Base-by-base conservation (phyloP, 2,888 invertebrate species). In the Pycnomerus fuliginosus region DNA sequence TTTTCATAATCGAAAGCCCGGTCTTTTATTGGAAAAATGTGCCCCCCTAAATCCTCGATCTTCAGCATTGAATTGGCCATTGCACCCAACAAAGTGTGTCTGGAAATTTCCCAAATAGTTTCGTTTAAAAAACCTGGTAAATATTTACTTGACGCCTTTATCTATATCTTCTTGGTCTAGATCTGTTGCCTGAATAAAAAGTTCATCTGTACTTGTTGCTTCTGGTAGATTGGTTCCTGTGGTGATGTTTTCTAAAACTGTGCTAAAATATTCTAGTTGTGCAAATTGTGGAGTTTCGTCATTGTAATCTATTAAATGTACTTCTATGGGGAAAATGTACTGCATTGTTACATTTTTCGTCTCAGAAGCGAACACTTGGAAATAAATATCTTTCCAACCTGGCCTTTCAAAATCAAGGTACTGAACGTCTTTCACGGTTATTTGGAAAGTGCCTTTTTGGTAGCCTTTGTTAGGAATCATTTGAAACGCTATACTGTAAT, bases 221-320 rank as follows among this genome's bases (percentile, higher is more conserved):
- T n/a, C n/a, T 1, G 69, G 75, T n/a, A 87, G 74, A 2, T 52
- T 44, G 47, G 68, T 72, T 2, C 75, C 77, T 1, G 60, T 68
- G 0, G 68, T 70, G 16, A 77, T 76, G 11, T 79, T 81, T 71
- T 87, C 87, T 8, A 76, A 65, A 37, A 81, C 71, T 3, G 66
- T 52, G 0, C 73, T 74, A 0, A 59, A 72, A 1, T 68, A 71
- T 20, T 71, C 67, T 2, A 60, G 53, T 2, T 67, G 53, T 3
- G 66, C 59, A 64, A 87, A 87, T 49, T 75, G 76, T 1, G 88
- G 88, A 50, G 71, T 57, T 64, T 86, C 85, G 61, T 88, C 87
- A 66, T 87, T 88, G 74, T 79, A 78, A 69, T 88, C 85, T 16
- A 71, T 69, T 27, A 87, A 74, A 39, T 74, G 61, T 5, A 84